These are phyloP conservation scores for Scyliorhinus canicula DNA, from an alignment of 2,797 vertebrate genomes.

Conservation along the genomic window DNA sequence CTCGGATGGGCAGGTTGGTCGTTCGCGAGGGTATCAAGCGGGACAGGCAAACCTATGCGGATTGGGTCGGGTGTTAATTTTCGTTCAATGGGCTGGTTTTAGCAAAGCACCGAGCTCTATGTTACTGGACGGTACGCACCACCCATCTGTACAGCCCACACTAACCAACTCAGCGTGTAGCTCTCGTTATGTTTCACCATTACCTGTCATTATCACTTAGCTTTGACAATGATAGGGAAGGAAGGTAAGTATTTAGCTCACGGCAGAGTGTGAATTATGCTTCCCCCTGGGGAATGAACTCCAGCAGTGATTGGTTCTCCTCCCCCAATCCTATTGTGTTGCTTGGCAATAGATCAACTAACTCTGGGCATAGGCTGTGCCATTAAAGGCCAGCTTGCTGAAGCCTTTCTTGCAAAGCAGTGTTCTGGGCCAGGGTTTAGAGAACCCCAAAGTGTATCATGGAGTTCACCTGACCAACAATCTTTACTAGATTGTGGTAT, in stretches of 20 bases:
- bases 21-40: not conserved
- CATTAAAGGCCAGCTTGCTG: not conserved
- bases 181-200: not conserved
- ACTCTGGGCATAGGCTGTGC: too few species aligned
- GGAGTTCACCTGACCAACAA: too few species aligned
- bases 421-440: too few species aligned
- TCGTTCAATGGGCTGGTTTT: not conserved
- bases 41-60: not conserved
- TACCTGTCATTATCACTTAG: not conserved
- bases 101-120: not conserved
- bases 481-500: too few species aligned
- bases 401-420: not conserved
- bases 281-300: not conserved
- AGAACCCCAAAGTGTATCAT: too few species aligned
- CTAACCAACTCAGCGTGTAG: not conserved
- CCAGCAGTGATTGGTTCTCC: too few species aligned
- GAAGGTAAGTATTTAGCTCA: not conserved
- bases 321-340: not conserved
- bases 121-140: not conserved
- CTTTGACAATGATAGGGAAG: not conserved
- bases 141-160: too few species aligned
- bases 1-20: too few species aligned
- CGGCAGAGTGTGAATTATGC: not conserved
- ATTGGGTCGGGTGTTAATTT: not conserved
- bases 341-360: not conserved